phyloP scores from a whole-genome alignment of 2,113 vertebrate genomes.

The Lonchura striata region DNA sequence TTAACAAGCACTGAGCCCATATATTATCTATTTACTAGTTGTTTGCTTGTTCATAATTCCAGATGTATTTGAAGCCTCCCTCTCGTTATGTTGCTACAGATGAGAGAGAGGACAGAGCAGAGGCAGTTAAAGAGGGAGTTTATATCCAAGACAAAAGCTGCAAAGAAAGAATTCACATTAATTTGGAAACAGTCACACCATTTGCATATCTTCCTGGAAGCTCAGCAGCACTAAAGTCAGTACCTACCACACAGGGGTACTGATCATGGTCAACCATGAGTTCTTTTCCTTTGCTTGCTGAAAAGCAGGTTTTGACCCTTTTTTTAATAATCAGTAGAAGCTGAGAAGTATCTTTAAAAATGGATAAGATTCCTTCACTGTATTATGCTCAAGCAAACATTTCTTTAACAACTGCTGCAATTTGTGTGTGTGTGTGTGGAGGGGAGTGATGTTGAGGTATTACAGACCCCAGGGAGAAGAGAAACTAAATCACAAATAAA shows the following conservation, averaged over 20 bases:
- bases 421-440: not conserved
- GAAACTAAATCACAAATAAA: not conserved
- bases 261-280: not conserved
- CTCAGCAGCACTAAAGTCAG: not conserved
- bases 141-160: not conserved
- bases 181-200: not conserved
- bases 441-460: not conserved
- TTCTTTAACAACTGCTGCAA: not conserved
- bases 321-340: not conserved
- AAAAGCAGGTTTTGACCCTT: not conserved
- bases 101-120: not conserved
- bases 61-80: not conserved
- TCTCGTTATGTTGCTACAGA: not conserved
- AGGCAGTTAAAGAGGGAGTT: not conserved
- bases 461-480: not conserved
- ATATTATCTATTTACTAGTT: not conserved
- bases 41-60: not conserved
- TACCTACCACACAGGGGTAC: not conserved
- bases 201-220: not conserved
- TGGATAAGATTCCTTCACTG: not conserved
- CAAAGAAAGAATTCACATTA: not conserved
- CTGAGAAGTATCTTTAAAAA: not conserved
- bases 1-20: not conserved
- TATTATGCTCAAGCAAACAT: not conserved
- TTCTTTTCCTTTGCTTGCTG: not conserved